phyloP scores from a whole-genome alignment of 2,113 vertebrate species.

The Indri indri region DNA sequence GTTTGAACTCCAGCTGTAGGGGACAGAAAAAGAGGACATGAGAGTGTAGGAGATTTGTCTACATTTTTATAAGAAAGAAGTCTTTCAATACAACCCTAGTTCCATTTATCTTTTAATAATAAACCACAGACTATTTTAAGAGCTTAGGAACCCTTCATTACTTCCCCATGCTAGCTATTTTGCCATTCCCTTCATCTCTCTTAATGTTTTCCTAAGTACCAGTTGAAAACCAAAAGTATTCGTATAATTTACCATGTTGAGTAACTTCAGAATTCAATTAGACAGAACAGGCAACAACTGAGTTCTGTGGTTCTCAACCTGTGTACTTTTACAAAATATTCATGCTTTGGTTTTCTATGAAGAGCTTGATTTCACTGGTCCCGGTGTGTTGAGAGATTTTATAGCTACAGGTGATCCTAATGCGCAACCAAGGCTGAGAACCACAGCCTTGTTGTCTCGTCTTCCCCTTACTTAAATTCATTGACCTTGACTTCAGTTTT shows the following conservation, averaged over 20 bases:
- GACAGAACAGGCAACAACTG: neutral
- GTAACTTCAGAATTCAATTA: neutral
- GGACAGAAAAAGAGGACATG: neutral
- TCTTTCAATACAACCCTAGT: neutral
- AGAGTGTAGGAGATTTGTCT: neutral
- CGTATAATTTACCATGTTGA: neutral
- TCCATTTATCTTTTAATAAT: slow-evolving; percentile 17
- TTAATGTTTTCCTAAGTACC: neutral
- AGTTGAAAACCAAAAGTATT: neutral
- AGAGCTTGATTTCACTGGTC: neutral
- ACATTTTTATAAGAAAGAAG: neutral
- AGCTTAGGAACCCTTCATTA: neutral
- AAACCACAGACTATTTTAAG: neutral
- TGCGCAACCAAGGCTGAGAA: neutral
- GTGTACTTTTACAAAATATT: neutral
- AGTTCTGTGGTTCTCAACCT: neutral
- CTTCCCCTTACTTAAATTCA: neutral
- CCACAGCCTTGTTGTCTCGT: neutral
- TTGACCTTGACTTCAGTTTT: neutral
- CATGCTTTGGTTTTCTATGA: neutral
- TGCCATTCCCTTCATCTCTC: neutral
- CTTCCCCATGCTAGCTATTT: neutral
- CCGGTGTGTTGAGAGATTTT: neutral
- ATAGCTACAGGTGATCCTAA: neutral
- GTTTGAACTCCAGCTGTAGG: neutral